Evolutionary conservation across 2,888 invertebrate genomes (phyloP), one percentile per base, ranked within the genome.

Genomic region (Sipha maydis): DNA sequence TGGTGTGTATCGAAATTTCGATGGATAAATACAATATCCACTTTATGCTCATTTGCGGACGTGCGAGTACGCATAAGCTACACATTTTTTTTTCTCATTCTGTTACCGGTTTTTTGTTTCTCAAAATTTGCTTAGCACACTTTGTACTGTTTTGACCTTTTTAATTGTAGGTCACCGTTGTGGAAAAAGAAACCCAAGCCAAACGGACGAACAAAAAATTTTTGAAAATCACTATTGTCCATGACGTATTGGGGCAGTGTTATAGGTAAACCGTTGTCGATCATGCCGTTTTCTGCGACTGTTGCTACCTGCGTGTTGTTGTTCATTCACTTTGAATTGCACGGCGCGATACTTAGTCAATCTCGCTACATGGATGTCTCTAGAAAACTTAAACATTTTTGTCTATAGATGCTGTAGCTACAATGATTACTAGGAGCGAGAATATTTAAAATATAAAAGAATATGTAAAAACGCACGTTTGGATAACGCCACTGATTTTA

Each of bases 331-430:
- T 7, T 25, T 25, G 61, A 38, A 4, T 41, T 1, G 28, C 28
- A 31, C 84, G 84, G 76, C 84, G 84, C 41, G 17, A 21, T 28
- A 21, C 2, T 41, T 84, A 84, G 84, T 76, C 61, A 84, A 85
- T 77, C 76, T 85, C 25, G 19, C 84, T 77, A 67, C 84, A 28
- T 25, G 3, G 48, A 61, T 14, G 84, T 76, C 61, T 28, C 7
- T 41, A 7, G 28, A 21, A 34, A 21, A 76, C 76, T 17, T 41
- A 8, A 41, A 41, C 41, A 48, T 48, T 48, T 48, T 48, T 14
- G 48, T 48, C 11, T 48, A 1, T 7, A 21, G 61, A 25, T 3
- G 25, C 25, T 25, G 61, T 5, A 1, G 56, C 25, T 17, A 19
- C 9, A 25, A 25, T 61, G 1, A 61, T 61, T 61, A 61, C 3